phyloP scores from a whole-genome alignment of 92 coral and sea anemone species.

The Umimayanthus chanpuru region DNA sequence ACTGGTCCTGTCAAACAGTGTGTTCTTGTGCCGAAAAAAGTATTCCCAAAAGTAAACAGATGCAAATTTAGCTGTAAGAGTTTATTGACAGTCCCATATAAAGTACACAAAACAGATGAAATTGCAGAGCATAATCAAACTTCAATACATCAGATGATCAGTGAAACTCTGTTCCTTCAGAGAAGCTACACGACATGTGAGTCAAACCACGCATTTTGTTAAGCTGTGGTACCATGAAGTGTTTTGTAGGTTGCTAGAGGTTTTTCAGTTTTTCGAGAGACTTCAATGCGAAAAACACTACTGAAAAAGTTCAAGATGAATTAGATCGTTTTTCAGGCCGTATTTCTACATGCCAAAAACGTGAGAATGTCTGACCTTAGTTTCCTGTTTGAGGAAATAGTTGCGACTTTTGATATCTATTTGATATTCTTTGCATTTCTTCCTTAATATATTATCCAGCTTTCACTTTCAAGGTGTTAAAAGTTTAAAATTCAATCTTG shows the following conservation, averaged over 20 bases:
- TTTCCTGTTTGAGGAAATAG: background rate
- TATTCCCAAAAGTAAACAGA: background rate
- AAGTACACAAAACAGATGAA: background rate
- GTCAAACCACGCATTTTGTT: background rate
- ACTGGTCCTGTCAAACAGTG: background rate
- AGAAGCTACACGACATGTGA: too few relatives aligned
- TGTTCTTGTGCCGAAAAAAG: background rate
- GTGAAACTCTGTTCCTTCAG: background rate
- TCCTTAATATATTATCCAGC: slow-evolving; percentile 21
- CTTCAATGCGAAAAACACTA: background rate
- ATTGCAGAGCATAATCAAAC: background rate
- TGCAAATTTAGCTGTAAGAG: background rate
- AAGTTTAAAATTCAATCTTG: background rate
- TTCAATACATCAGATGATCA: background rate
- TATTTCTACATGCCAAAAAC: too few relatives aligned
- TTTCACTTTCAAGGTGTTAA: slow-evolving; percentile 1
- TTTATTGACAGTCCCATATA: background rate
- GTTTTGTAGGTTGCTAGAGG: too few relatives aligned
- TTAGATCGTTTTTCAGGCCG: too few relatives aligned
- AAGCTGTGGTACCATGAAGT: background rate
- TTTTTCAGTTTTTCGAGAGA: background rate
- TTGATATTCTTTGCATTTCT: background rate
- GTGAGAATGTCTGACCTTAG: background rate
- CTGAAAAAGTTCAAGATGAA: background rate
- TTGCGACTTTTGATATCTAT: background rate